Base-by-base conservation (phyloP, 2,113 vertebrate genomes). In the Monarcha castaneiventris region DNA sequence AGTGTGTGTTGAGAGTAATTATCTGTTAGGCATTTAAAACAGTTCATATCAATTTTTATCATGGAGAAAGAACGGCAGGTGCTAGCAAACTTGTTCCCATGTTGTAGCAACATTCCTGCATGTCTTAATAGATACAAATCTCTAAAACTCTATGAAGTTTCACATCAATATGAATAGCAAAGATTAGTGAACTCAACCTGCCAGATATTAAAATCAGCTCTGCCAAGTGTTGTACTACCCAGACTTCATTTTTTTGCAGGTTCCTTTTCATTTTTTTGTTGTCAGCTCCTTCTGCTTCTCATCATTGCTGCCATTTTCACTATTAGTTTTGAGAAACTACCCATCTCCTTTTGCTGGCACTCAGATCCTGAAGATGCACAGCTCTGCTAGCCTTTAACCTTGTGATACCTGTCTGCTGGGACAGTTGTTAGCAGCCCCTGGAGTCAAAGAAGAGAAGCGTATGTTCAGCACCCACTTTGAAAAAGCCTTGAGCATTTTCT, bases 401-500 rank as follows among this genome's bases (percentile, higher is more conserved):
- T 37, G 22, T 54, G 35, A 90, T 96, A 97, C 89, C 94, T 96
- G 82, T 96, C 96, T 97, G 61, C 81, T 64, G 56, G 95, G 93
- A 94, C 81, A 97, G 97, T 97, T 97, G 96, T 96, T 95, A 97
- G 90, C 97, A 98, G 97, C 94, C 96, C 93, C 96, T 96, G 96
- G 92, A 97, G 97, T 97, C 93, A 97, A 86, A 96, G 91, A 94
- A 96, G 86, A 89, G 86, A 97, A 97, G 96, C 43, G 66, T 97
- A 48, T 97, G 91, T 94, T 98, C 97, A 98, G 95, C 88, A 96
- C 55, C 82, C 92, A 89, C 97, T 97, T 97, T 93, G 96, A 95
- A 97, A 98, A 98, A 97, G 91, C 92, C 95, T 97, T 97, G 91
- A 97, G 97, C 95, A 93, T 97, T 98, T 98, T 97, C 94, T 97